These are phyloP conservation scores for Meloidogyne floridensis DNA, from an alignment of 1,140 invertebrate species.

Conservation along the genomic window DNA sequence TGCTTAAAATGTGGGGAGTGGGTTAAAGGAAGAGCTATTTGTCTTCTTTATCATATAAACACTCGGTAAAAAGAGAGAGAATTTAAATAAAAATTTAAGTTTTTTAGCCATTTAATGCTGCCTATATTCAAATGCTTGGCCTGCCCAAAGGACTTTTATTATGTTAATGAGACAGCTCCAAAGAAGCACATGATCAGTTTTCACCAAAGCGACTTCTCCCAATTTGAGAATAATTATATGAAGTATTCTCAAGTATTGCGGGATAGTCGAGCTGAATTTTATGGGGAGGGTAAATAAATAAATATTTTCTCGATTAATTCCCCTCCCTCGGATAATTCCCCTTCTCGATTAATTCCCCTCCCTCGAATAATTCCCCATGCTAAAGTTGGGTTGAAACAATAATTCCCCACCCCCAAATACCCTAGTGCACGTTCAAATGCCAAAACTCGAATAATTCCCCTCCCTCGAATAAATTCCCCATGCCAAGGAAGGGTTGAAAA, in stretches of 20 bases:
- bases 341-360: no score
- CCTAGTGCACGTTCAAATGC: no score
- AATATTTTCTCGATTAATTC: neutral
- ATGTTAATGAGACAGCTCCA: constrained; percentile 25
- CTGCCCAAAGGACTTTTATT: constrained; percentile 33
- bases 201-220: constrained; percentile 24
- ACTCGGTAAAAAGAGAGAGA: neutral
- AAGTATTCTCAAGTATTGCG: constrained; percentile 17
- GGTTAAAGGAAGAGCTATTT: constrained; percentile 30
- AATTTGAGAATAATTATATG: constrained; percentile 31
- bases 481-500: no score
- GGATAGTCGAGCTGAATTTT: constrained; percentile 24
- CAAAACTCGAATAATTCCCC: no score
- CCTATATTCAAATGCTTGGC: constrained; percentile 35
- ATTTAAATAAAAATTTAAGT: neutral
- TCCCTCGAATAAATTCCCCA: no score
- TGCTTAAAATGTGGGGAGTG: constrained; percentile 23
- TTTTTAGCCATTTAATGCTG: constrained; percentile 35
- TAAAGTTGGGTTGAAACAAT: no score
- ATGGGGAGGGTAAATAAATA: constrained; percentile 1
- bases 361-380: no score
- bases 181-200: constrained; percentile 28
- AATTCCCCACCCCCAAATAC: no score
- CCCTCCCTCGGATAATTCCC: no score
- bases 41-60: constrained; percentile 29